These are phyloP conservation scores for Megaceryle maxima DNA, from an alignment of 2,113 vertebrate species.

Conservation along the genomic window DNA sequence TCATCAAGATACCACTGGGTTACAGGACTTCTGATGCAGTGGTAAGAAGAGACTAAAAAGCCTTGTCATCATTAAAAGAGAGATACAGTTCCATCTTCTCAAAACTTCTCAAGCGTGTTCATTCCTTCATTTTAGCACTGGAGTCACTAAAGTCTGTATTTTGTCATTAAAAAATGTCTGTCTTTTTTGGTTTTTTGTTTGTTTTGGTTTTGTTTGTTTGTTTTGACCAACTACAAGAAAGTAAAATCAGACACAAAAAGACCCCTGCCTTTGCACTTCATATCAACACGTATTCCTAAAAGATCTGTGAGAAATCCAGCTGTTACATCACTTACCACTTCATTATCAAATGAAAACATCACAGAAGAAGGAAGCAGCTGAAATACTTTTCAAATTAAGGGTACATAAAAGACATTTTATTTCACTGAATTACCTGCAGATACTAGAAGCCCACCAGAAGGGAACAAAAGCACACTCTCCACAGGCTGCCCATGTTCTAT, in stretches of 20 bases:
- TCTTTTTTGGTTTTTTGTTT: neutral
- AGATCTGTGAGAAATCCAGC: neutral
- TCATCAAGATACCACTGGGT: neutral
- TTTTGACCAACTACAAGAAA: neutral
- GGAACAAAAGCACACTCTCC: slow-evolving; percentile 94
- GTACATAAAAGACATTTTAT: neutral
- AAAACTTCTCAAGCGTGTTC: neutral
- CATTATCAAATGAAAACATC: neutral
- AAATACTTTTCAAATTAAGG: neutral
- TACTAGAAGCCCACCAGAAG: slow-evolving; percentile 92
- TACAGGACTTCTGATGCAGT: neutral
- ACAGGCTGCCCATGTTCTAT: slow-evolving; percentile 95
- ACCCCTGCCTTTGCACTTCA: neutral
- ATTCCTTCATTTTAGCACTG: neutral
- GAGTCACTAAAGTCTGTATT: neutral
- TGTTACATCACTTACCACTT: neutral
- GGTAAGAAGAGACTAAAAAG: neutral
- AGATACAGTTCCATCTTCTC: neutral
- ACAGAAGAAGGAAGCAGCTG: neutral
- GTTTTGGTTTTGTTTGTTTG: too few species aligned
- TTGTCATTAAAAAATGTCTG: neutral
- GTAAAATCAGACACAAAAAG: neutral
- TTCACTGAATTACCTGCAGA: slow-evolving; percentile 84
- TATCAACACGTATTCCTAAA: neutral
- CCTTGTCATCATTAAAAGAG: neutral